Base-by-base conservation (phyloP, 2,888 invertebrate species). In the Antheraea yamamai region DNA sequence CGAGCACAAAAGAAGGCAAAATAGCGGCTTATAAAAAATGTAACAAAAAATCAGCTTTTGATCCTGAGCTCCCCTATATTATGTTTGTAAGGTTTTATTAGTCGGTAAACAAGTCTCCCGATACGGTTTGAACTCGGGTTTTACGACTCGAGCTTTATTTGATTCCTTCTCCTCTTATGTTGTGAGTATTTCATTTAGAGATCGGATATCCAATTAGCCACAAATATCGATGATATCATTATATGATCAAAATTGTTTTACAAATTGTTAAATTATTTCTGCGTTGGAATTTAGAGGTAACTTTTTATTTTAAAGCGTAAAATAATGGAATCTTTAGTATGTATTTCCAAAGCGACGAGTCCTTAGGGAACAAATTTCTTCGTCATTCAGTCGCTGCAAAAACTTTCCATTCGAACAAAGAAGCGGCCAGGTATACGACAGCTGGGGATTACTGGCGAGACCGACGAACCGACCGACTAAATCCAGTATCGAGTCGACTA, bases 11-110 rank as follows among this genome's bases (percentile, higher is more conserved):
- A 90, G 91, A 94, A 93, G 91, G 92, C 90, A 90, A 93, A 94
- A 94, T 91, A 92, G 91, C 91, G 84, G 91, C 92, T 91, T 89
- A 92, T 89, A 91, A 92, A 93, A 78, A 90, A 91, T 87, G 88
- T 89, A 88, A 94, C 93, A 94, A 94, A 94, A 94, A 95, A 93
- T 91, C 91, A 86, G 87, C 94, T 93, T 92, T 94, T 92, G 92
- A 94, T 92, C 93, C 90, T 85, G 87, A 83, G 86, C 88, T 92
- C 93, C 93, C 92, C 90, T 88, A 88, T 87, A 88, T 89, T 91
- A 89, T 89, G 90, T 89, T 90, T 90, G 90, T 89, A 89, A 89
- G 89, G 92, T 93, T 94, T 94, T 93, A 93, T 93, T 91, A 90
- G 92, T 92, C 88, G 86, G 82, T 87, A 82, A 88, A 92, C 92